Base-by-base conservation (phyloP, 2,888 invertebrate species). In the Boloria selene region DNA sequence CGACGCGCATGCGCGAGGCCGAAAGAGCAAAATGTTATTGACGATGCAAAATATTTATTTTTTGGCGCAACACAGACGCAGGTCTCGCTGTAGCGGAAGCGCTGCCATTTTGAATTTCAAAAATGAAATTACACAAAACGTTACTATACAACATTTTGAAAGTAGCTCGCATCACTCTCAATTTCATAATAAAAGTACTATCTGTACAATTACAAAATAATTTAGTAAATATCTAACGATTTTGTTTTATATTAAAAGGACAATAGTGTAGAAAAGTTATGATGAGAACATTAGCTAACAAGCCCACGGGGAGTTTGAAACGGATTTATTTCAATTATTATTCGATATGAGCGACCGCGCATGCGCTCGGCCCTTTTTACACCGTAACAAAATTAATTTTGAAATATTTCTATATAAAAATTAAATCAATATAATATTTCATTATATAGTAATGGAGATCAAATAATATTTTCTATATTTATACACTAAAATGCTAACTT, bases 311-410 rank as follows among this genome's bases (percentile, higher is more conserved):
- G 77, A 84, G 79, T 85, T 85, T 77, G 75, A 81, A 78, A 79
- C 80, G 83, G 84, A 89, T 89, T 90, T 91, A 90, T 90, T 90
- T 91, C 91, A 91, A 91, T 90, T 90, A 90, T 87, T 85, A 88
- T 85, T 81, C 80, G 77, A 86, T 85, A 82, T 76, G 79, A 74
- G 59, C 47, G 17, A 67, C 2, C 13, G 79, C 91, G 91, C 91
- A 88, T 88, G 90, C 88, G 89, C 75, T 64, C 4, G 77, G 74
- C 79, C 26, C 26, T 73, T 78, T 79, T 90, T 72, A 85, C 87
- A 90, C 90, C 80, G 82, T 64, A 13, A 13, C 3, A 56, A 51
- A 47, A 45, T 52, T 38, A 44, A n/a, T 49, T 42, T 13, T 7
- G 31, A 26, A 61, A 55, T 38, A 61, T 38, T 18, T 22, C 3